phyloP scores from a whole-genome alignment of 2,113 vertebrate species.

The Ammospiza caudacuta region DNA sequence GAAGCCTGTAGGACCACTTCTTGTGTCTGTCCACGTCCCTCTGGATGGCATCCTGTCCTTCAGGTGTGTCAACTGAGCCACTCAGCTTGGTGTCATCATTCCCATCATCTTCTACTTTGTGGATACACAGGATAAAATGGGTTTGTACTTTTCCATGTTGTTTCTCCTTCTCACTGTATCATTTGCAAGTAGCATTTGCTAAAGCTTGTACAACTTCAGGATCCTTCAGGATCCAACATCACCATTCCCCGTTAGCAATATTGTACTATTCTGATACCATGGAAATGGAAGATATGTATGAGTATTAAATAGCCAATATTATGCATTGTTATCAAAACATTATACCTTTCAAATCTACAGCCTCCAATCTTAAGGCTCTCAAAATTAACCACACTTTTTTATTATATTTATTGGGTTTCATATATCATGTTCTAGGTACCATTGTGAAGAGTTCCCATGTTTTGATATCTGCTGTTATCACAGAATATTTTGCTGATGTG shows the following conservation, averaged over 20 bases:
- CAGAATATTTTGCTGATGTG: neutral
- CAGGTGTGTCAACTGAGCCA: neutral
- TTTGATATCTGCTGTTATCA: neutral
- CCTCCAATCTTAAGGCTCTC: neutral
- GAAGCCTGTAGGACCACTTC: neutral
- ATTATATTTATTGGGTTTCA: neutral
- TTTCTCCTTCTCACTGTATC: neutral
- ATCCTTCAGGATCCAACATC: neutral
- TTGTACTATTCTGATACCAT: accelerated
- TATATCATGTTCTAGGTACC: neutral
- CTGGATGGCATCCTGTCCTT: neutral
- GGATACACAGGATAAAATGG: neutral
- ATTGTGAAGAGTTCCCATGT: neutral
- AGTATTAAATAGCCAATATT: neutral
- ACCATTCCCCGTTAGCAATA: neutral
- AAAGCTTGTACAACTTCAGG: neutral
- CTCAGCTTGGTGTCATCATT: neutral
- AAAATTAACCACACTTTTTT: neutral
- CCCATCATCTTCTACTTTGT: neutral
- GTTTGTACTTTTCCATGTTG: neutral
- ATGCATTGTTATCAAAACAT: neutral
- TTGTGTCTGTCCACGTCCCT: neutral
- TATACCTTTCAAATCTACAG: neutral
- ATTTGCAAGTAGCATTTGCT: neutral
- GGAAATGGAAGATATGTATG: neutral